Percentiles rank a stretch among this genome's conserved stretches.
These are phyloP conservation scores for Gallirallus australis DNA, from an alignment of 2,797 vertebrate species.

Conservation along the genomic window DNA sequence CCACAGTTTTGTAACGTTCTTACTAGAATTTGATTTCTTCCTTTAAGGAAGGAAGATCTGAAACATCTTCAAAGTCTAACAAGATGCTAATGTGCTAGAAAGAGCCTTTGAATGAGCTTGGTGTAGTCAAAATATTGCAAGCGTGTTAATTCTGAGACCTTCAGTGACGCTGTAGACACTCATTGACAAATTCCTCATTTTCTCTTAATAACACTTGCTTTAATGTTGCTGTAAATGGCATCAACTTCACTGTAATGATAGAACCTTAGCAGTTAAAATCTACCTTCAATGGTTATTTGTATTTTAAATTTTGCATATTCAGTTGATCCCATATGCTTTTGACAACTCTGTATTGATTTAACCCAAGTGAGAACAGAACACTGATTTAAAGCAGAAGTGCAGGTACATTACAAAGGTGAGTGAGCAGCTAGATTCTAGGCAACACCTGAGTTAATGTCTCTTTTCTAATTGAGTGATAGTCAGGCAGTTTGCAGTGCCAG, in stretches of 20 bases:
- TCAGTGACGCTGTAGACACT: slow-evolving; percentile 20
- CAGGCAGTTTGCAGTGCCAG: slow-evolving; percentile 51
- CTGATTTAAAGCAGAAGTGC: background rate
- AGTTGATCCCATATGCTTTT: slow-evolving; percentile 41
- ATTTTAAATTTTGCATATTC: background rate
- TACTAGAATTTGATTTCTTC: background rate
- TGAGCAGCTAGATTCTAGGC: background rate
- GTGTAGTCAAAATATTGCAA: slow-evolving; percentile 46
- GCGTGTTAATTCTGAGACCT: slow-evolving; percentile 31
- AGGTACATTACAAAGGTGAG: background rate
- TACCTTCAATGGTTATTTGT: background rate
- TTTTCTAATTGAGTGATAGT: slow-evolving; percentile 45
- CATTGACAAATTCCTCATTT: slow-evolving; percentile 50
- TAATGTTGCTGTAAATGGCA: slow-evolving; percentile 27
- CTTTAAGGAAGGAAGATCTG: background rate
- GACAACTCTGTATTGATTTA: slow-evolving; percentile 15
- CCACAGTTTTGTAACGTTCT: background rate
- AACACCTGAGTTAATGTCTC: slow-evolving; percentile 32
- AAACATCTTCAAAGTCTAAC: background rate
- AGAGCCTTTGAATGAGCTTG: background rate
- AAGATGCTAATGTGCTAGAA: slow-evolving; percentile 12
- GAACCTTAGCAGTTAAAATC: background rate
- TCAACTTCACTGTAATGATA: background rate
- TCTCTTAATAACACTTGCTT: slow-evolving; percentile 42
- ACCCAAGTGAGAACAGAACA: background rate